A percentile compares a stretch with the other conserved stretches of the same genome.
Conservation (phyloP, 2,888 invertebrate species). For the Diaprepes abbreviatus region DNA sequence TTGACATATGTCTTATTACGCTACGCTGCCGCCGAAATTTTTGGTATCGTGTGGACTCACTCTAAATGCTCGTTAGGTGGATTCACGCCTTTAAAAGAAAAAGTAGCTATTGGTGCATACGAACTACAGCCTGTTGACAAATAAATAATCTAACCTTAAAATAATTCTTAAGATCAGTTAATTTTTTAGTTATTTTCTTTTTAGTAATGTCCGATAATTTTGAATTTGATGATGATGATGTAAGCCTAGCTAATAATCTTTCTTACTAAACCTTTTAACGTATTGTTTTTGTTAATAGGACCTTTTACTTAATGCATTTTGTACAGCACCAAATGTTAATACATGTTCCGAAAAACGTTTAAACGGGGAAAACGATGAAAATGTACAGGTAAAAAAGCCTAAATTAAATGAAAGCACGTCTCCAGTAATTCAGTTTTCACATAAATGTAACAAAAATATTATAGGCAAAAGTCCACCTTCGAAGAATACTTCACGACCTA, state of each 20-base stretch:
- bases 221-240: slow-evolving; percentile 24
- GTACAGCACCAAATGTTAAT: not conserved
- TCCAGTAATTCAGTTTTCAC: slow-evolving; percentile 5
- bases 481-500: not conserved
- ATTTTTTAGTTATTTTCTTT: not conserved
- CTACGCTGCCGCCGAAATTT: too few species aligned
- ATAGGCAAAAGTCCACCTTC: not conserved
- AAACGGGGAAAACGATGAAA: not conserved
- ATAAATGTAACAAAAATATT: not conserved
- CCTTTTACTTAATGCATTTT: slow-evolving; percentile 12
- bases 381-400: not conserved
- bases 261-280: too few species aligned
- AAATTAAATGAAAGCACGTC: not conserved
- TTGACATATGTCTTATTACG: too few species aligned
- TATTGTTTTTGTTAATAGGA: not conserved
- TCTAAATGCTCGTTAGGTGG: too few species aligned
- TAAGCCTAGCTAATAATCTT: too few species aligned
- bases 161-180: too few species aligned
- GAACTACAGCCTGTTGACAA: too few species aligned
- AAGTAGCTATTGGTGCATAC: not conserved
- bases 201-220: slow-evolving; percentile 20
- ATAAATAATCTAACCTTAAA: not conserved
- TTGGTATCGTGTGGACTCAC: too few species aligned
- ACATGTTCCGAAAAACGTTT: not conserved
- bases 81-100: not conserved